Conservation (phyloP, 2,797 vertebrate species). For the Platyrinchus mystaceus region DNA sequence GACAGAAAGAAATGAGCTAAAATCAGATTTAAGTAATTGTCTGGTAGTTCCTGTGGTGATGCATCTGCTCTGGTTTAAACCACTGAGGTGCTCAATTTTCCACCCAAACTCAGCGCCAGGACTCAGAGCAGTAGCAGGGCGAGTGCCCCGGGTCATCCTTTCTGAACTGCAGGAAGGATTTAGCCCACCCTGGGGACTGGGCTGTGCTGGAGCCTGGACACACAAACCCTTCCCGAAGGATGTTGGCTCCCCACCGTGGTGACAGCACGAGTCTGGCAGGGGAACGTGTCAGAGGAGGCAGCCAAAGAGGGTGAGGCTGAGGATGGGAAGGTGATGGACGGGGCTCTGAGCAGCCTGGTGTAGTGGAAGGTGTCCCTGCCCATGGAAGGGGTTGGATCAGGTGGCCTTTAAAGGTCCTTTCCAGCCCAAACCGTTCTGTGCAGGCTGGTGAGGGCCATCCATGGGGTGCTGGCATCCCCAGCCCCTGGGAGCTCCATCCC, state of each 20-base stretch:
- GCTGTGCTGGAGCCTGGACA: background rate
- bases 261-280: background rate
- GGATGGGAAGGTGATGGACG: background rate
- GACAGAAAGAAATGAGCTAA: background rate
- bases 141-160: fast-evolving
- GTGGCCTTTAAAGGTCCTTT: background rate
- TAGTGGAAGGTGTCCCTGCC: background rate
- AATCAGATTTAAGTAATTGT: background rate
- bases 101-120: background rate
- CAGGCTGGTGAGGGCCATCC: background rate
- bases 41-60: background rate
- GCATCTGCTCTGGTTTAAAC: background rate
- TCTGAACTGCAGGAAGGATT: background rate
- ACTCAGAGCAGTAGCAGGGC: background rate
- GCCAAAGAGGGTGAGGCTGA: fast-evolving
- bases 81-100: background rate
- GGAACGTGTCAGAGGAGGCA: background rate
- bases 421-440: background rate
- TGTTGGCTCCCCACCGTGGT: constrained; percentile 57
- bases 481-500: background rate
- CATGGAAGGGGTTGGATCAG: fast-evolving
- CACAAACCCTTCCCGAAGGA: background rate
- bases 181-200: background rate
- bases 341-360: background rate
- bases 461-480: fast-evolving